Percentiles rank a stretch among this genome's conserved stretches.
Conservation (phyloP, 2,888 invertebrate species). For the Drosophila kuntzei region DNA sequence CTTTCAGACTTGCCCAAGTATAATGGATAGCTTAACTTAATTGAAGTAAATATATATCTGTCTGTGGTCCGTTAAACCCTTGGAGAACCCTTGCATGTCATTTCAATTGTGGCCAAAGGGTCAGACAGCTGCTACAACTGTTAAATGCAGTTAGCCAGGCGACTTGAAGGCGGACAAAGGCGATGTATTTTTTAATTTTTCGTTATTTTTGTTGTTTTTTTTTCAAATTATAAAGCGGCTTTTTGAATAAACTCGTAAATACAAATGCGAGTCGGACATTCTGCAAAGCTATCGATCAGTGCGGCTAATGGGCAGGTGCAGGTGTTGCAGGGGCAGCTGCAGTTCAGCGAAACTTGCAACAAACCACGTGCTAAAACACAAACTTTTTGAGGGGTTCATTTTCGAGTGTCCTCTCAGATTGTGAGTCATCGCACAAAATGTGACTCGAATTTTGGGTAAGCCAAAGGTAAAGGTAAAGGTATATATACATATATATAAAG, state of each 20-base stretch:
- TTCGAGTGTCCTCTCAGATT: constrained; percentile 25
- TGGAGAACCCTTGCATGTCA: constrained; percentile 49
- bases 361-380: constrained; percentile 57
- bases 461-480: constrained; percentile 12
- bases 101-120: constrained; percentile 2
- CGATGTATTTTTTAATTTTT: constrained; percentile 47
- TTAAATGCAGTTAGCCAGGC: constrained; percentile 71
- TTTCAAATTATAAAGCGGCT: constrained; percentile 75
- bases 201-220: too few species aligned
- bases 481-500: too few species aligned
- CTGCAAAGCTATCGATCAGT: constrained; percentile 65
- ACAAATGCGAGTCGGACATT: constrained; percentile 17
- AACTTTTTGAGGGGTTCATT: constrained; percentile 24
- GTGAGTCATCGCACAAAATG: constrained; percentile 46
- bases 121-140: constrained; percentile 49
- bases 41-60: constrained; percentile 16
- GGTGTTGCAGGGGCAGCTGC: constrained; percentile 37
- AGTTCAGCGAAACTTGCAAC: constrained; percentile 35
- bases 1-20: neutral
- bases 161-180: constrained; percentile 17
- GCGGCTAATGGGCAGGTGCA: constrained; percentile 69
- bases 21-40: constrained; percentile 13
- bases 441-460: constrained; percentile 23
- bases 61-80: constrained; percentile 6
- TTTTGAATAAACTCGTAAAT: constrained; percentile 34